phyloP scores from a whole-genome alignment of 2,113 vertebrate genomes.

The Melierax canorus region DNA sequence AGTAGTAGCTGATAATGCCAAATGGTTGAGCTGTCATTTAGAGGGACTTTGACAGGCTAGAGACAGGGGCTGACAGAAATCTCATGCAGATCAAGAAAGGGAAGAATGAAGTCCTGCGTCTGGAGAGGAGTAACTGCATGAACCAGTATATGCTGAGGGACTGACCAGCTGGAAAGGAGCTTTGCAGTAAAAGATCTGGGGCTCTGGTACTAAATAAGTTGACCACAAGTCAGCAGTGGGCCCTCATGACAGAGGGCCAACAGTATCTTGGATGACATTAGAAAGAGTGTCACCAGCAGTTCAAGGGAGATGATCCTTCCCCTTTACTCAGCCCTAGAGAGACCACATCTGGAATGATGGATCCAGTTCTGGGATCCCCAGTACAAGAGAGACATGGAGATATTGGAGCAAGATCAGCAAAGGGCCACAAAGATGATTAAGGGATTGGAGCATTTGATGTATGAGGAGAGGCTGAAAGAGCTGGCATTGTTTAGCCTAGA shows the following conservation, averaged over 20 bases:
- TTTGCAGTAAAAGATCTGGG: not conserved
- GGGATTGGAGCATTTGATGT: not conserved
- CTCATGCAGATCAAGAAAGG: not conserved
- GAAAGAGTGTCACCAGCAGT: not conserved
- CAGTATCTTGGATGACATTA: not conserved
- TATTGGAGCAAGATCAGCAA: not conserved
- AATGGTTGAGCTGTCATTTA: not conserved
- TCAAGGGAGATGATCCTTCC: not conserved
- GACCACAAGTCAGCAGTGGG: not conserved
- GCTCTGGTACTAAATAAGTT: not conserved
- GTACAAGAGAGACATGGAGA: not conserved
- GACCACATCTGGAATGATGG: not conserved
- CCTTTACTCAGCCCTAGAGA: not conserved
- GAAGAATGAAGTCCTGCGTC: not conserved
- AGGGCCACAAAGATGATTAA: not conserved
- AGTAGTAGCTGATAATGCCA: not conserved
- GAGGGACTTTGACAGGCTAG: not conserved
- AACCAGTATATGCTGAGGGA: fast-evolving
- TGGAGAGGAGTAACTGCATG: not conserved
- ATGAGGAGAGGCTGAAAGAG: not conserved
- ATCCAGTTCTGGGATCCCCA: not conserved
- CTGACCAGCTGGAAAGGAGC: not conserved
- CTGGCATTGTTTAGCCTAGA: not conserved
- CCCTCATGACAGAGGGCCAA: not conserved
- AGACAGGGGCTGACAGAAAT: not conserved